Percentiles rank a stretch among this genome's conserved stretches.
Conservation (phyloP, 2,888 invertebrate species). For the Orchesellides sinensis region DNA sequence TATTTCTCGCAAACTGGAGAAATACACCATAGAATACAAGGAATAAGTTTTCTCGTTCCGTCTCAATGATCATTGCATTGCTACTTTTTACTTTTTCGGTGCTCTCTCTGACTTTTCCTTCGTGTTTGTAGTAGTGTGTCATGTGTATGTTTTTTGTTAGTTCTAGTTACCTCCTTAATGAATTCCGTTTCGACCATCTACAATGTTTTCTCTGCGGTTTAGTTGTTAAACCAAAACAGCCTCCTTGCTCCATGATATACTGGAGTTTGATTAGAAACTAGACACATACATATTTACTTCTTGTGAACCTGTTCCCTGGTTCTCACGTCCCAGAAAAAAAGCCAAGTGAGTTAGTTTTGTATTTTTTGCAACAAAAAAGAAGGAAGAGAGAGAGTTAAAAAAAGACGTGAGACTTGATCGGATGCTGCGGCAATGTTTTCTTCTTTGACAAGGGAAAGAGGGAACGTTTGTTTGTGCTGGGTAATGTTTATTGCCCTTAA, state of each 20-base stretch:
- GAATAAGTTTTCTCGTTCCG: no score
- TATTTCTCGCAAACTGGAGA: no score
- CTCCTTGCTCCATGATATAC: no score
- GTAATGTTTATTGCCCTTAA: constrained; percentile 62
- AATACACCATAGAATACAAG: no score
- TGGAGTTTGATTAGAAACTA: neutral
- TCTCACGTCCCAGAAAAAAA: constrained; percentile 38
- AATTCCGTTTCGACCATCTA: constrained; percentile 36
- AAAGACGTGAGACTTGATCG: no score
- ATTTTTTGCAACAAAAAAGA: constrained; percentile 13
- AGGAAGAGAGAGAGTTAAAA: no score
- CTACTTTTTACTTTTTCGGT: no score
- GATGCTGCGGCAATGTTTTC: no score
- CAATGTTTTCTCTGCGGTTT: neutral
- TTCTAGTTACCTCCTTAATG: constrained; percentile 31
- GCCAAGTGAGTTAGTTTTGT: neutral
- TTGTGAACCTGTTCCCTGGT: constrained; percentile 1
- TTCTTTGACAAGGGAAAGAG: no score
- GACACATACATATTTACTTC: neutral
- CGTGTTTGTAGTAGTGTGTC: neutral
- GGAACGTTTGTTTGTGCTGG: constrained; percentile 48
- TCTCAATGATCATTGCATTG: no score
- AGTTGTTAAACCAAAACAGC: constrained; percentile 5
- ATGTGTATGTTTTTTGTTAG: constrained; percentile 9
- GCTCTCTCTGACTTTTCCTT: no score